Conservation (phyloP, 2,113 vertebrate species). For the Esox niger region DNA sequence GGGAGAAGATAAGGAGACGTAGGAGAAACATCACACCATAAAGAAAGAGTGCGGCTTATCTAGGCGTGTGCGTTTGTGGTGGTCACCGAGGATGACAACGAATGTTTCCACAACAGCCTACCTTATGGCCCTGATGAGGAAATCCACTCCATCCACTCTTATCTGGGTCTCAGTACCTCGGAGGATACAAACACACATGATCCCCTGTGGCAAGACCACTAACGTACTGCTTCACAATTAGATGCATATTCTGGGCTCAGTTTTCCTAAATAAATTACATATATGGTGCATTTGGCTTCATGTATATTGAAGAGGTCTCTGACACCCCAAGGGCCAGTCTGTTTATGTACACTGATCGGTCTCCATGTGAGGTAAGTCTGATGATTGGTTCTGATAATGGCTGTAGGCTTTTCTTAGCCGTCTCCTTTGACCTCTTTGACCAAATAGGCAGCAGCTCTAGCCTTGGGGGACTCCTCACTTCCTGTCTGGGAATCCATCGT, state of each 20-base stretch:
- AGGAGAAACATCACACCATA: slow-evolving; percentile 44
- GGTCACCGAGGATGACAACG: slow-evolving; percentile 21
- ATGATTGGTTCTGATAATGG: slow-evolving; percentile 6
- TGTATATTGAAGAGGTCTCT: background rate
- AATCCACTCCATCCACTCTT: slow-evolving; percentile 27
- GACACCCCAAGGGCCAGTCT: background rate
- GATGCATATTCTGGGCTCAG: too few relatives aligned
- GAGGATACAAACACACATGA: too few relatives aligned
- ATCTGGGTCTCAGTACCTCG: background rate
- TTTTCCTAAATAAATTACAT: background rate
- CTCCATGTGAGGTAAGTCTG: background rate
- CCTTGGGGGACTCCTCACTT: slow-evolving; percentile 9
- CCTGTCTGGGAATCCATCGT: slow-evolving; percentile 12
- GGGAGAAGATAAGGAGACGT: slow-evolving; percentile 47
- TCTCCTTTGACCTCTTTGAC: slow-evolving; percentile 1
- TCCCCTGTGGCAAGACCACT: too few relatives aligned
- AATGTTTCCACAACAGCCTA: slow-evolving; percentile 37
- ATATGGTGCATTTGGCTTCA: background rate
- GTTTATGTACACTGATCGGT: background rate
- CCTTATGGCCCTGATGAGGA: slow-evolving; percentile 26
- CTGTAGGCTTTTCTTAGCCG: slow-evolving; percentile 7
- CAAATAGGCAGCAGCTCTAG: slow-evolving; percentile 4
- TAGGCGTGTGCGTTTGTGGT: slow-evolving; percentile 16
- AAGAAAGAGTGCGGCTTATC: slow-evolving; percentile 30
- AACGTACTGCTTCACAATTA: too few relatives aligned